Evolutionary conservation across 2,113 vertebrate species (phyloP).

Genomic region (Setophaga coronata): DNA sequence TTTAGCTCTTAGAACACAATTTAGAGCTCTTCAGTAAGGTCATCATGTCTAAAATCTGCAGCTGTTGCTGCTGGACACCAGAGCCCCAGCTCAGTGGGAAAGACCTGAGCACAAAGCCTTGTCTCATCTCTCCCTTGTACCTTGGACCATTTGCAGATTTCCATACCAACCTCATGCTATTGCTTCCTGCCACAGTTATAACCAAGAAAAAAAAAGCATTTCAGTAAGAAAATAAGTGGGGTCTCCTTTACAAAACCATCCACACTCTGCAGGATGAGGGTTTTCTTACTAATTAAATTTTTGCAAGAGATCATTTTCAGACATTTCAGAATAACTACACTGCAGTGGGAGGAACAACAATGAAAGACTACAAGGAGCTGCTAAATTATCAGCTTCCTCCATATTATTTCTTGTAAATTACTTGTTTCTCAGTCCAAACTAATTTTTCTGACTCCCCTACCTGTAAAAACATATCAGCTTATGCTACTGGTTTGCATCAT

Average conservation of each 20-base stretch:
- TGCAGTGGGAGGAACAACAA: not conserved
- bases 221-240: not conserved
- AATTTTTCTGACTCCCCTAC: not conserved
- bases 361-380: not conserved
- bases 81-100: rapidly evolving
- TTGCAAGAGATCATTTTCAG: not conserved
- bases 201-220: not conserved
- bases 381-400: not conserved
- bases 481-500: not conserved
- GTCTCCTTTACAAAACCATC: not conserved
- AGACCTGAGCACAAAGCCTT: not conserved
- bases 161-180: not conserved
- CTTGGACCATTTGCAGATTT: not conserved
- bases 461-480: not conserved
- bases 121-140: not conserved
- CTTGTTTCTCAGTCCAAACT: not conserved
- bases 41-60: not conserved
- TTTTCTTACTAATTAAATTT: not conserved
- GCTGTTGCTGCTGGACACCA: not conserved
- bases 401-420: not conserved
- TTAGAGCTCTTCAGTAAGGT: not conserved
- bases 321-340: not conserved
- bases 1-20: not conserved
- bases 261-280: rapidly evolving
- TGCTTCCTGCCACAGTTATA: not conserved